Evolutionary conservation across 2,888 invertebrate genomes (phyloP).

Genomic region (Agrenia bidenticulata): DNA sequence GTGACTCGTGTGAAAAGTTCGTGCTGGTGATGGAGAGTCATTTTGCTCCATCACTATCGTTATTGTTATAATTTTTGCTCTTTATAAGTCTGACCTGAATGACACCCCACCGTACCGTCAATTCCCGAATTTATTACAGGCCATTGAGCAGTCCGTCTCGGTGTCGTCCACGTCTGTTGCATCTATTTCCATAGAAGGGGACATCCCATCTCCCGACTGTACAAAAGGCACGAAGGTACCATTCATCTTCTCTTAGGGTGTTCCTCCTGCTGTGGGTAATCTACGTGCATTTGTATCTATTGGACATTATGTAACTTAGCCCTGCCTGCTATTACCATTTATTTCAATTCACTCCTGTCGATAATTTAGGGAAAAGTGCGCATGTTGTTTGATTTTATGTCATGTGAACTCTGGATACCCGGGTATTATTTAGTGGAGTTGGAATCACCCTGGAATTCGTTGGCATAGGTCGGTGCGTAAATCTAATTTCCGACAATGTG

Average conservation of each 20-base stretch:
- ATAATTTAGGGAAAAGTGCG: slow-evolving; percentile 11
- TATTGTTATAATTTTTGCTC: slow-evolving; percentile 16
- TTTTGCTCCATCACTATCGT: slow-evolving; percentile 1
- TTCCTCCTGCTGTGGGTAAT: too few relatives aligned
- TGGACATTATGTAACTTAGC: too few relatives aligned
- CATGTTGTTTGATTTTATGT: background rate
- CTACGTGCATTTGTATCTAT: too few relatives aligned
- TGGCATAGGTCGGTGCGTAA: slow-evolving; percentile 18
- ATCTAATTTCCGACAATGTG: slow-evolving; percentile 16
- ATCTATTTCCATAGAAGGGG: too few relatives aligned
- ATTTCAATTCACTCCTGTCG: slow-evolving; percentile 15
- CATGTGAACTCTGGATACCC: background rate
- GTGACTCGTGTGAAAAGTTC: slow-evolving; percentile 1
- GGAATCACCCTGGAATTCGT: background rate
- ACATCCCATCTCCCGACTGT: too few relatives aligned
- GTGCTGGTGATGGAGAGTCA: background rate
- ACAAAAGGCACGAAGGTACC: too few relatives aligned
- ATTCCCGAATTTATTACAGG: slow-evolving; percentile 14
- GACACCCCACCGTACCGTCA: slow-evolving; percentile 6
- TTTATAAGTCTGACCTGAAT: background rate
- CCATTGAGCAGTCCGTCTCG: background rate
- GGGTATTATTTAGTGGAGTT: too few relatives aligned
- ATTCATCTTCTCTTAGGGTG: too few relatives aligned
- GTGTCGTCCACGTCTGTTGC: slow-evolving; percentile 3
- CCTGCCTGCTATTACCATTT: slow-evolving; percentile 4